phyloP scores from a whole-genome alignment of 2,797 vertebrate species.

The Lagodon rhomboides region DNA sequence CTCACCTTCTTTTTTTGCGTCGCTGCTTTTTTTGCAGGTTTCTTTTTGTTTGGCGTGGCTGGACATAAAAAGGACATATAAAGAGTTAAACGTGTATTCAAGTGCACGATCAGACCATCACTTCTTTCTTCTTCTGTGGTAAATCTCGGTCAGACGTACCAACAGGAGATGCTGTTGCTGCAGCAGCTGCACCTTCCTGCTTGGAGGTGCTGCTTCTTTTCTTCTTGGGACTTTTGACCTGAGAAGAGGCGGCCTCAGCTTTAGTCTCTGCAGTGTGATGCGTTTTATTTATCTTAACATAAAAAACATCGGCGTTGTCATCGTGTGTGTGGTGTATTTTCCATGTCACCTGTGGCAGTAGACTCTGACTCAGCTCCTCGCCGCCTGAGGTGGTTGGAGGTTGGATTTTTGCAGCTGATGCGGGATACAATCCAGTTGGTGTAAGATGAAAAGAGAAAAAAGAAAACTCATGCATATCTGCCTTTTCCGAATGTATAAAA shows the following conservation, averaged over 20 bases:
- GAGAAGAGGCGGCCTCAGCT: not conserved
- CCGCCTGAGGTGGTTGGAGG: not conserved
- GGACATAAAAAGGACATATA: not conserved
- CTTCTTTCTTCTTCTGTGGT: not conserved
- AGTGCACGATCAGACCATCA: not conserved
- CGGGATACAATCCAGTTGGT: not conserved
- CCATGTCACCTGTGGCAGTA: constrained; percentile 52
- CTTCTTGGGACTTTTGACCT: constrained; percentile 25
- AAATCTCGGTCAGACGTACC: constrained; percentile 12
- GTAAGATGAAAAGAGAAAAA: not conserved
- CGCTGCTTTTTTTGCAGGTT: constrained; percentile 36
- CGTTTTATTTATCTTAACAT: too few relatives aligned
- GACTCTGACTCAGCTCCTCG: constrained; percentile 52
- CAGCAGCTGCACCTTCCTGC: constrained; percentile 1
- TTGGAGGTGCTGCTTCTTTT: constrained; percentile 19
- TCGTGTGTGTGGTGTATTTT: not conserved
- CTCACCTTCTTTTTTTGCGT: constrained; percentile 57
- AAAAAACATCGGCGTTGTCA: not conserved
- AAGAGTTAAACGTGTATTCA: not conserved
- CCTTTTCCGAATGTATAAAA: not conserved
- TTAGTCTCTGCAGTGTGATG: not conserved
- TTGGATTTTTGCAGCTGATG: constrained; percentile 9
- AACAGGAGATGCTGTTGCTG: constrained; percentile 11
- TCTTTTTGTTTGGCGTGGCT: constrained; percentile 58
- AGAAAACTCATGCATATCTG: not conserved